Evolutionary conservation across 2,888 invertebrate genomes (phyloP), one percentile per base, ranked within the genome.

Genomic region (Listrodromus nycthemerus): DNA sequence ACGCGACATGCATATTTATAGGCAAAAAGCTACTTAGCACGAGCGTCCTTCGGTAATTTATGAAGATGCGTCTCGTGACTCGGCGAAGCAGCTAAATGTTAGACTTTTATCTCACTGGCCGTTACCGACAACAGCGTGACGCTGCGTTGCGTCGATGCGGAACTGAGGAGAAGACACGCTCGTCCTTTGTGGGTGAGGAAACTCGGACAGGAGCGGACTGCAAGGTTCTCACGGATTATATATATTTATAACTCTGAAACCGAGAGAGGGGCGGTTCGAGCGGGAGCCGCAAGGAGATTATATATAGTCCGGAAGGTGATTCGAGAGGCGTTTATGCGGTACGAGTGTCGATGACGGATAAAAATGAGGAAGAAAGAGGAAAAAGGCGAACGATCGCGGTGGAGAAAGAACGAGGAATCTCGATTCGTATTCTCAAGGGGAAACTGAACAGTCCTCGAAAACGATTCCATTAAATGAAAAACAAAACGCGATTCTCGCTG

Each of bases 1-100:
- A 33, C 21, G 33, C 48, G 63, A 24, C 21, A 48, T 74, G 74
- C 48, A 74, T 74, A 74, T 74, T 63, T 50, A 74, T 63, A 48
- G 21, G 50, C 50, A 48, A 50, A 73, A 58, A 61, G 55, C 16
- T 16, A 7, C 55, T 55, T 19, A 55, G 37, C 21, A 41, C 27
- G 27, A 58, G 21, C 69, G 50, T 45, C 27, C 27, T 61, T 73
- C 41, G 27, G 61, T 61, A 73, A 63, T 74, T 74, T 74, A 74
- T 63, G 48, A 48, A 48, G 61, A 74, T 63, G 19, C n/a, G 19
- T 41, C 16, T 8, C 19, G 19, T 2, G 30, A 19, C n/a, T 41
- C 27, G 19, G n/a, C 30, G 21, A n/a, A 33, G 30, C 33, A 73
- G 73, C 58, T 73, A 66, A 66, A 73, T 66, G 73, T 67, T 45